Base-by-base conservation (phyloP, 2,888 invertebrate species). In the Lasioglossum marginatum region DNA sequence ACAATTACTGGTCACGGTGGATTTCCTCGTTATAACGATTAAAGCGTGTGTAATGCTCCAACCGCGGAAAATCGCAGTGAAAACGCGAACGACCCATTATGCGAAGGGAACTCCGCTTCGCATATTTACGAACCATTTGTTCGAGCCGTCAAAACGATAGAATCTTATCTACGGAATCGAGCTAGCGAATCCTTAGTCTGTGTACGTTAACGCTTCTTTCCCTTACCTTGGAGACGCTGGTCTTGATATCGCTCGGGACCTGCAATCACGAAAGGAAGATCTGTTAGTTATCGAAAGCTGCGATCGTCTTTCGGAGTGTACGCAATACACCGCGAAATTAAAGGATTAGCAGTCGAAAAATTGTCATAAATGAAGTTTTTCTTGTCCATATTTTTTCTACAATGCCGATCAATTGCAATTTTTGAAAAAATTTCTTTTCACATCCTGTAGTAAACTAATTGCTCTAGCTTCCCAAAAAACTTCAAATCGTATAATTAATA, bases 171-270 rank as follows among this genome's bases (percentile, higher is more conserved):
- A 0, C 16, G 40, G 60, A 70, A 83, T 77, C 27, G 45, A 60
- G 60, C 60, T 45, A 31, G 68, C 34, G 77, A 68, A 60, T 77
- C 57, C 60, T 77, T 70, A 77, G 77, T 48, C 68, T 23, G 57
- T 45, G 43, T 63, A 57, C 72, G 31, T 77, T 84, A 83, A 70
- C 48, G 60, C 63, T 81, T 34, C 12, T 8, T 66, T 31, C 1
- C 57, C 78, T 66, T 85, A 78, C 84, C 85, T 85, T 48, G 23
- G 31, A 63, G 79, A 31, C 76, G 57, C 31, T 37, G 72, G 3
- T 3, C 19, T 63, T 63, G 60, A n/a, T 12, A 12, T 34, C 45
- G 31, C 75, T 48, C 27, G 10, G 57, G n/a, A 66, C 37, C 57
- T 83, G 66, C 37, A 76, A 85, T 72, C 75, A 74, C 52, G 27